Conservation (phyloP, 1,140 invertebrate species). For the Oncopodura yosiiana region DNA sequence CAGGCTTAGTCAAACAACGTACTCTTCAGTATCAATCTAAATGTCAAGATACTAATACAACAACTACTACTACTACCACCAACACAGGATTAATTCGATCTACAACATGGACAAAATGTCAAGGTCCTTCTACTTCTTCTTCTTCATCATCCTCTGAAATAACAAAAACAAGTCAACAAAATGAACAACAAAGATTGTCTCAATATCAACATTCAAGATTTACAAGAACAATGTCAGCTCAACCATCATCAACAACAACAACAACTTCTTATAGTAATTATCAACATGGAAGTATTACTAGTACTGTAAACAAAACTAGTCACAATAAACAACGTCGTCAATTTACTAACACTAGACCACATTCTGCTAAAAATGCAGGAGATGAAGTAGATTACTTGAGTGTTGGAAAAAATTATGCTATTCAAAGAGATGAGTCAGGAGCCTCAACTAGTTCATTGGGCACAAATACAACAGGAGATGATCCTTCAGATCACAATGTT, state of each 20-base stretch:
- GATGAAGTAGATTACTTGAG: background rate
- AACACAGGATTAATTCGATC: slow-evolving; percentile 47
- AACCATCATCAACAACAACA: too few relatives aligned
- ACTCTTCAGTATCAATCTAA: slow-evolving; percentile 47
- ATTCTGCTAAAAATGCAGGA: too few relatives aligned
- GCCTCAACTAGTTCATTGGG: slow-evolving; percentile 5
- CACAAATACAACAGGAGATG: background rate
- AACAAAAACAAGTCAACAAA: background rate
- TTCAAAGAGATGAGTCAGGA: slow-evolving; percentile 12
- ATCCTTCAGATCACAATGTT: slow-evolving; percentile 11
- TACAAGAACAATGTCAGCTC: too few relatives aligned
- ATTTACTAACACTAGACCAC: too few relatives aligned
- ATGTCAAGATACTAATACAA: slow-evolving; percentile 39
- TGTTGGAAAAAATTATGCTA: slow-evolving; percentile 6
- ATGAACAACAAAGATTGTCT: background rate
- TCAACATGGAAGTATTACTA: too few relatives aligned
- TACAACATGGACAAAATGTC: slow-evolving; percentile 13
- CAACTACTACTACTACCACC: slow-evolving; percentile 28
- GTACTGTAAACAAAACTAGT: too few relatives aligned
- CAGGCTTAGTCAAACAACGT: slow-evolving; percentile 45
- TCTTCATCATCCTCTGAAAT: background rate
- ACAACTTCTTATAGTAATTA: too few relatives aligned
- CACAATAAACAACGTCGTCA: too few relatives aligned
- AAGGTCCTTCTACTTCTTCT: background rate
- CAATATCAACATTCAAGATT: background rate